Conservation (phyloP, 2,113 vertebrate genomes). For the Oncorhynchus kisutch region DNA sequence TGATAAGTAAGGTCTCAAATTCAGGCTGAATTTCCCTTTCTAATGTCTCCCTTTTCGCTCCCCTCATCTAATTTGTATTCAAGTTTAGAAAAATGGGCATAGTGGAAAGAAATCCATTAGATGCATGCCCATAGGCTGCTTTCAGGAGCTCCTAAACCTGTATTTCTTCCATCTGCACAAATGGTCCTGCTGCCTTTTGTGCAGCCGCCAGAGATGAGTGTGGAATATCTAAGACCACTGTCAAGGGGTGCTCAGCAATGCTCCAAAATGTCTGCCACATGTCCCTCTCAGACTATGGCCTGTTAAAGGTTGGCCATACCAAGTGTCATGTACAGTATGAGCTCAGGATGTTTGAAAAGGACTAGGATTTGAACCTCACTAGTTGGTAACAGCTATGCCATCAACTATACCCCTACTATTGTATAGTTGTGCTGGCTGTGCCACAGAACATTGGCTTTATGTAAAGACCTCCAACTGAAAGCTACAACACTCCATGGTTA, state of each 20-base stretch:
- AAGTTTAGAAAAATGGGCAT: constrained; percentile 60
- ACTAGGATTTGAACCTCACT: not conserved
- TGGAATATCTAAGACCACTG: constrained; percentile 58
- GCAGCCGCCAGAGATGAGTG: constrained; percentile 47
- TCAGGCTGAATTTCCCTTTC: constrained; percentile 52
- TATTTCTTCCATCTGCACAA: constrained; percentile 57
- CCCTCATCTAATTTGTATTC: constrained; percentile 54
- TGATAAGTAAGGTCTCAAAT: constrained; percentile 33
- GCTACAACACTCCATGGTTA: too few relatives aligned
- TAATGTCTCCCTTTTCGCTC: constrained; percentile 30
- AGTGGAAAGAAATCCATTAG: constrained; percentile 64
- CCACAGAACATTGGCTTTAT: too few relatives aligned
- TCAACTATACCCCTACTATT: too few relatives aligned
- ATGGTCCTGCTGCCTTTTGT: constrained; percentile 61
- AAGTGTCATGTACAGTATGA: constrained; percentile 13
- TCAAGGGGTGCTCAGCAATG: constrained; percentile 27
- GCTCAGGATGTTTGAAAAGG: not conserved
- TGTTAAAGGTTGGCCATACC: constrained; percentile 29
- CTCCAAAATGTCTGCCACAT: constrained; percentile 45
- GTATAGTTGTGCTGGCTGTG: too few relatives aligned
- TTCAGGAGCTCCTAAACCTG: constrained; percentile 62
- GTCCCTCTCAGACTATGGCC: constrained; percentile 30
- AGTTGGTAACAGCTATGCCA: too few relatives aligned
- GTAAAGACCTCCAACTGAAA: too few relatives aligned
- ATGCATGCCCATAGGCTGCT: constrained; percentile 57